These are phyloP conservation scores for Helarctos malayanus DNA, from an alignment of 2,797 vertebrate species.

Conservation along the genomic window DNA sequence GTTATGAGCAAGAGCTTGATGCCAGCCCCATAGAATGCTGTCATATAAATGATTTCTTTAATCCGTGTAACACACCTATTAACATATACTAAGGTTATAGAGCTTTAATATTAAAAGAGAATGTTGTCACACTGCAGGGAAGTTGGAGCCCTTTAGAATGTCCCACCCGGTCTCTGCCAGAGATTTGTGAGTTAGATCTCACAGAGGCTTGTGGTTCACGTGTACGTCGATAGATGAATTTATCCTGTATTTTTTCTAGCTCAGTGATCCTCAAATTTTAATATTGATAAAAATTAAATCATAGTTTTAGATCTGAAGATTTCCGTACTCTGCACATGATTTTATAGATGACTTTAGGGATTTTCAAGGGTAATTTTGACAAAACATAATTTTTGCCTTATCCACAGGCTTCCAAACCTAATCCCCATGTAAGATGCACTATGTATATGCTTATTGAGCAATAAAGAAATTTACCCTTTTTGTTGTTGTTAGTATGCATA, in stretches of 20 bases:
- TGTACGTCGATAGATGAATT: neutral
- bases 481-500: neutral
- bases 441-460: neutral
- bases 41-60: constrained; percentile 33
- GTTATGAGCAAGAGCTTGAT: neutral
- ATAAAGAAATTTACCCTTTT: neutral
- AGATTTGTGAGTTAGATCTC: neutral
- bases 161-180: neutral
- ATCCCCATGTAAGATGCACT: neutral
- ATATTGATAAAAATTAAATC: constrained; percentile 51
- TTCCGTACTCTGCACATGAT: neutral
- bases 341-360: neutral
- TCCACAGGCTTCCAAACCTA: constrained; percentile 27
- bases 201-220: neutral
- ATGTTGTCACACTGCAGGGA: neutral
- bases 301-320: neutral
- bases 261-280: neutral
- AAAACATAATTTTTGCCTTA: neutral
- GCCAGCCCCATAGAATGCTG: neutral
- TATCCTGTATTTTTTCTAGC: neutral
- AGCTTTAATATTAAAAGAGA: neutral
- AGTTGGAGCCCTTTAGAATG: neutral
- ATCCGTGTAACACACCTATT: neutral
- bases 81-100: neutral
- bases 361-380: constrained; percentile 20